These are phyloP conservation scores for Hippasteria phrygiana DNA, from an alignment of 53 echinoderm and acorn worm species.

Conservation along the genomic window DNA sequence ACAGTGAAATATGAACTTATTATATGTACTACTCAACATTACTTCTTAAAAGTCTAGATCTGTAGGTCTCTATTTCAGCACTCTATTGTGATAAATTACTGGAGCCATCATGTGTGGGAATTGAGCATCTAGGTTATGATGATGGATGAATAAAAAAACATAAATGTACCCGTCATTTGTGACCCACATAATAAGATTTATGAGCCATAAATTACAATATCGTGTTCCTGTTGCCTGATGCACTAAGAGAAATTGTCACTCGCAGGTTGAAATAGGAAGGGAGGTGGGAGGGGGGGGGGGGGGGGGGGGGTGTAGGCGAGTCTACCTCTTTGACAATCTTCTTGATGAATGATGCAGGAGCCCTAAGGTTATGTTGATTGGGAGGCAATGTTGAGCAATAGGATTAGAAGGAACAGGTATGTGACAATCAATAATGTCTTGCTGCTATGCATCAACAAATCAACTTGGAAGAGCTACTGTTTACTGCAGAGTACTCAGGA, in stretches of 20 bases:
- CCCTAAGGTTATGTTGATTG: conserved; percentile 28
- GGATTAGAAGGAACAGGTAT: conserved; percentile 10
- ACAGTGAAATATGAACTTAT: no score
- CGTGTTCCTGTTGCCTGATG: background rate
- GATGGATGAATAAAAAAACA: background rate
- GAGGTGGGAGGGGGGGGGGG: background rate
- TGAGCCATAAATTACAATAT: background rate
- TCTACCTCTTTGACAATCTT: background rate
- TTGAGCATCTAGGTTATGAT: background rate
- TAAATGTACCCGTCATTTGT: conserved; percentile 5
- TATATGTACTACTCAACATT: no score
- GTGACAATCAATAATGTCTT: conserved; percentile 17
- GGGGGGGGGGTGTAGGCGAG: background rate
- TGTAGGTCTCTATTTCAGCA: no score
- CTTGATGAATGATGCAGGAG: conserved; percentile 10
- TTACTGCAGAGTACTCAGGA: background rate
- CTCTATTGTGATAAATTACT: no score
- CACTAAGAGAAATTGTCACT: background rate
- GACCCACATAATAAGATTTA: conserved; percentile 25
- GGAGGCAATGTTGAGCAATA: conserved; percentile 20
- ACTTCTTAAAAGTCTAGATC: no score
- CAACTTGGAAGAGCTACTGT: background rate
- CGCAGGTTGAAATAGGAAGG: conserved; percentile 1
- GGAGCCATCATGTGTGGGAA: no score
- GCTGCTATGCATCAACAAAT: background rate